A percentile compares a stretch with the other conserved stretches of the same genome.
phyloP scores from a whole-genome alignment of 1,140 invertebrate species.

The Drosophila oshimai region DNA sequence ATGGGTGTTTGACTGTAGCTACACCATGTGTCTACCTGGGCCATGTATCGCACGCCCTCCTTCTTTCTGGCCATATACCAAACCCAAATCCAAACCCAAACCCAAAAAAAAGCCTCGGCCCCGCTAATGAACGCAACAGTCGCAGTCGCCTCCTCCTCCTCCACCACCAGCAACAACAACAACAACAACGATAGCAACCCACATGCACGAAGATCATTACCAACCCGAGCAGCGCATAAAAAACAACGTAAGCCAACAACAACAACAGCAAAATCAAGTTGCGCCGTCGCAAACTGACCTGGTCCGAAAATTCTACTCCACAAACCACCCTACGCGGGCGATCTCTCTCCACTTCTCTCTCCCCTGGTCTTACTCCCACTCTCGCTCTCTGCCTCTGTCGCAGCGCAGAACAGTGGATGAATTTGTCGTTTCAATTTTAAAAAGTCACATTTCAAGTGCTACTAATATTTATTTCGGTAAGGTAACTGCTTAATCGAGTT shows the following conservation, averaged over 20 bases:
- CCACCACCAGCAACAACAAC: constrained; percentile 5
- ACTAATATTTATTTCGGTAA: no score
- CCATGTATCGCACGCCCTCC: constrained; percentile 71
- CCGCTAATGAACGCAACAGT: constrained; percentile 79
- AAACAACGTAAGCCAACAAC: constrained; percentile 19
- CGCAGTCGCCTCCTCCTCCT: constrained; percentile 53
- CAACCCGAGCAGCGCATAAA: constrained; percentile 51
- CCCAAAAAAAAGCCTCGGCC: constrained; percentile 65
- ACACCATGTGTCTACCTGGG: constrained; percentile 55
- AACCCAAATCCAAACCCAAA: constrained; percentile 42
- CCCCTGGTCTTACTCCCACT: constrained; percentile 42
- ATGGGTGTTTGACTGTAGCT: neutral
- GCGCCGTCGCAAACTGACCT: constrained; percentile 75
- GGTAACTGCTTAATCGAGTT: no score
- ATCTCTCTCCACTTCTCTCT: neutral
- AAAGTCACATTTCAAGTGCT: no score
- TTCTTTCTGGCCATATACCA: constrained; percentile 52
- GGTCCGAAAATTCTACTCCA: constrained; percentile 69
- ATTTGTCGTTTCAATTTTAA: neutral
- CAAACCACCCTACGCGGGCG: constrained; percentile 62
- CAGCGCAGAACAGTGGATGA: neutral
- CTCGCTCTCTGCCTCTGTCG: constrained; percentile 49
- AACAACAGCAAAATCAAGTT: constrained; percentile 65
- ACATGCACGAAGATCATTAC: constrained; percentile 80
- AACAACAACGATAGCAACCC: constrained; percentile 55